Evolutionary conservation across 2,797 vertebrate species (phyloP).

Genomic region (Bradypus variegatus): DNA sequence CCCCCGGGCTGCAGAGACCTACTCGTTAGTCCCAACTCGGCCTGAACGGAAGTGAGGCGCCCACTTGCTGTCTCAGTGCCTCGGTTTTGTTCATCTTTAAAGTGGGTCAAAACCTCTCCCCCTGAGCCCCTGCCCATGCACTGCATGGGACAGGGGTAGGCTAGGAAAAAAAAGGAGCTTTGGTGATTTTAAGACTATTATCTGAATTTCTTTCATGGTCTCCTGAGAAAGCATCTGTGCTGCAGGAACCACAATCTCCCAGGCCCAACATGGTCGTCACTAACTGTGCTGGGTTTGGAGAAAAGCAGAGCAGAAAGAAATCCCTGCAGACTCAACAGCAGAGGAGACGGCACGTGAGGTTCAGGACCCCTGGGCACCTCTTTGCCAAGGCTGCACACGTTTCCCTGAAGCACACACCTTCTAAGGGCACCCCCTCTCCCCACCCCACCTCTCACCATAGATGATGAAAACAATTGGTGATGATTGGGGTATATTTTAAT

Average conservation of each 20-base stretch:
- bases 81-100: neutral
- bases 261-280: too few species aligned
- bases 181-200: neutral
- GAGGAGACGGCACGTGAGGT: too few species aligned
- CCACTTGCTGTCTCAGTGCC: neutral
- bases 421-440: too few species aligned
- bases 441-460: neutral
- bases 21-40: neutral
- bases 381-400: too few species aligned
- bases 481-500: neutral
- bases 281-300: rapidly evolving
- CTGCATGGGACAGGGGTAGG: neutral
- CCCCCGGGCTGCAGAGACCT: neutral
- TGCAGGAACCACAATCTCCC: neutral
- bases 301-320: neutral
- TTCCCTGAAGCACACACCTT: neutral
- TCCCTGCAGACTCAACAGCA: neutral
- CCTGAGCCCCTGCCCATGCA: neutral
- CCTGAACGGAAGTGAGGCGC: neutral
- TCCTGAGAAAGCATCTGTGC: neutral
- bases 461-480: neutral
- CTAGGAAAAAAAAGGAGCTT: neutral
- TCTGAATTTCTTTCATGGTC: neutral
- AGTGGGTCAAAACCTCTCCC: neutral
- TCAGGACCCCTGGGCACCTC: neutral